A percentile compares a stretch with the other conserved stretches of the same genome.
phyloP scores from a whole-genome alignment of 2,797 vertebrate species.

The Peromyscus eremicus region DNA sequence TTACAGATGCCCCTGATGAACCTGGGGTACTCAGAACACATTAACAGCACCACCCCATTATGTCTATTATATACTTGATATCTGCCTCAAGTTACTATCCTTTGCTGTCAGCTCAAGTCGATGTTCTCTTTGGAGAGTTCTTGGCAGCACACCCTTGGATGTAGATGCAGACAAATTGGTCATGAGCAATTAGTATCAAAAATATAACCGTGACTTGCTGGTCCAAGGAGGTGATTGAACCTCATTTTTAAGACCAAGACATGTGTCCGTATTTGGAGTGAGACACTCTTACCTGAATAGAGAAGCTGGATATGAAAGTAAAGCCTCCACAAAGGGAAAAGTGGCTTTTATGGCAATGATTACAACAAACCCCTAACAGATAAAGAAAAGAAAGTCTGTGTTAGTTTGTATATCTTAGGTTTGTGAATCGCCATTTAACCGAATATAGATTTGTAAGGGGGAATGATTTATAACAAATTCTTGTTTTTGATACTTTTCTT shows the following conservation, averaged over 20 bases:
- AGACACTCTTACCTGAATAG: neutral
- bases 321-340: neutral
- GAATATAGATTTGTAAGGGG: conserved; percentile 13
- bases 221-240: neutral
- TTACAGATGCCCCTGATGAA: conserved; percentile 79
- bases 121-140: conserved; percentile 60
- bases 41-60: conserved; percentile 57
- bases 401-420: conserved; percentile 33
- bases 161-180: conserved; percentile 13
- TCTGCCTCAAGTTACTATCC: conserved; percentile 53
- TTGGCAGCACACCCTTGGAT: conserved; percentile 56
- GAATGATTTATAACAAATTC: conserved; percentile 60
- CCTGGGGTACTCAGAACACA: conserved; percentile 48
- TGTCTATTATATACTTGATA: conserved; percentile 55
- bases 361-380: neutral
- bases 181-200: conserved; percentile 59
- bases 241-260: conserved; percentile 30
- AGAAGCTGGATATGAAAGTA: neutral
- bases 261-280: conserved; percentile 28
- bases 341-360: conserved; percentile 1
- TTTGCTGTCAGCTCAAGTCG: conserved; percentile 52
- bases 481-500: conserved; percentile 65
- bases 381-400: neutral
- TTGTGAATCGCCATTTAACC: conserved; percentile 18
- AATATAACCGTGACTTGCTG: conserved; percentile 4